These are phyloP conservation scores for Tyria jacobaeae DNA, from an alignment of 2,888 invertebrate species.

Conservation along the genomic window DNA sequence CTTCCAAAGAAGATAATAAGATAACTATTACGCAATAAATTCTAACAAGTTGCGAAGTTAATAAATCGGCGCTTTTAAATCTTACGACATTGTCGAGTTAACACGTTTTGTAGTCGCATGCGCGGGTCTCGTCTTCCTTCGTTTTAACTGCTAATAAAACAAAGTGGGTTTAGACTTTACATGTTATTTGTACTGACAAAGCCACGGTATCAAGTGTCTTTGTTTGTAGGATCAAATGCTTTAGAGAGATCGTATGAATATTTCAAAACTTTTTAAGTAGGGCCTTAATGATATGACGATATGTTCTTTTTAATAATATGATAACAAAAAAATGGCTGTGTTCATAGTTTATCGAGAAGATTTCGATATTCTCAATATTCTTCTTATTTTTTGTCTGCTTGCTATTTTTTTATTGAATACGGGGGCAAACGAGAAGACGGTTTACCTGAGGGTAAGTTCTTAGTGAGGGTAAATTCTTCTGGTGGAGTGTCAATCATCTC, in stretches of 20 bases:
- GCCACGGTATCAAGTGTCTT: conserved; percentile 61
- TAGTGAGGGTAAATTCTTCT: too few species aligned
- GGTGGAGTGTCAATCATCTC: too few species aligned
- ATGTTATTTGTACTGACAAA: conserved; percentile 44
- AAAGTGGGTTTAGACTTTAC: conserved; percentile 46
- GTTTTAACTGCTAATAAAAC: conserved; percentile 57
- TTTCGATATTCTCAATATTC: not conserved
- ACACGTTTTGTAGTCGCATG: conserved; percentile 48
- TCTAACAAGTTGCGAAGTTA: conserved; percentile 52
- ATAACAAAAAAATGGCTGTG: not conserved
- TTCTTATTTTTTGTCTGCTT: not conserved
- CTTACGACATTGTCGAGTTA: conserved; percentile 57
- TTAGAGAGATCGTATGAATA: conserved; percentile 7
- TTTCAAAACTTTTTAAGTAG: conserved; percentile 17
- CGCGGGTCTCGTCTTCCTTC: conserved; percentile 46
- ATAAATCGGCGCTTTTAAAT: conserved; percentile 57
- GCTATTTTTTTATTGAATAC: too few species aligned
- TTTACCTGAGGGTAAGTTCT: too few species aligned
- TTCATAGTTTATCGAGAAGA: not conserved
- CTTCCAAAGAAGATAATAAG: conserved; percentile 21
- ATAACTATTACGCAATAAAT: conserved; percentile 37
- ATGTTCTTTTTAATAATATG: not conserved
- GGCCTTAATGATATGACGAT: conserved; percentile 1
- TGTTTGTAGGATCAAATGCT: conserved; percentile 50
- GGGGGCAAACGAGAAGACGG: too few species aligned